A percentile compares a stretch with the other conserved stretches of the same genome.
These are phyloP conservation scores for Aeoliscus strigatus DNA, from an alignment of 2,797 vertebrate species.

Conservation along the genomic window DNA sequence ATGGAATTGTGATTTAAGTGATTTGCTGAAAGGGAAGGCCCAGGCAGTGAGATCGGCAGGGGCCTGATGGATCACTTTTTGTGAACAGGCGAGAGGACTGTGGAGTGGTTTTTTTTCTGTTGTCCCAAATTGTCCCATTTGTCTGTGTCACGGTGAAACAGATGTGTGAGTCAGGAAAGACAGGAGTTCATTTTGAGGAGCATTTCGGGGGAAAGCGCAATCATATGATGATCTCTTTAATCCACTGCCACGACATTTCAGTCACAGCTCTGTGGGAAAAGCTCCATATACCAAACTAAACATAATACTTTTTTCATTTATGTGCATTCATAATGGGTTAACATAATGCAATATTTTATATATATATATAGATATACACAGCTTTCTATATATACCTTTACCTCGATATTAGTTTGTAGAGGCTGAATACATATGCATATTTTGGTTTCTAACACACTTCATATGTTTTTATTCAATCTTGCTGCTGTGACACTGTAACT, in stretches of 20 bases:
- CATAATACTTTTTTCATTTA: constrained; percentile 13
- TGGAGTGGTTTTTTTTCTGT: constrained; percentile 73
- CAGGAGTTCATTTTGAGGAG: constrained; percentile 65
- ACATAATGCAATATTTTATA: no score
- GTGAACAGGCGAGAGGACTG: constrained; percentile 58
- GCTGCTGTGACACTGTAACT: no score
- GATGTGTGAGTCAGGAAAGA: constrained; percentile 61
- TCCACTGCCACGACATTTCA: constrained; percentile 37
- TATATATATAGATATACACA: no score
- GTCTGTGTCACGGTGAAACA: constrained; percentile 72
- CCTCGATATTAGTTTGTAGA: no score
- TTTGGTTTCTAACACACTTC: no score
- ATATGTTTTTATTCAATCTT: no score
- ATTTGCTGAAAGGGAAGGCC: constrained; percentile 62
- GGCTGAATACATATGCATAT: no score
- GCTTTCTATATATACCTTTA: no score
- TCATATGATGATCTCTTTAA: constrained; percentile 54
- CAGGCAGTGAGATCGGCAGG: constrained; percentile 35
- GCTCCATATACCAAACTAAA: constrained; percentile 30
- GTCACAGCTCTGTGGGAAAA: constrained; percentile 27
- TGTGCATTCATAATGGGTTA: no score
- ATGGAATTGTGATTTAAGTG: constrained; percentile 63
- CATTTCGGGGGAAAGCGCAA: constrained; percentile 43
- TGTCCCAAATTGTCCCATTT: constrained; percentile 71
- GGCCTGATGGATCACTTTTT: constrained; percentile 70